Evolutionary conservation across 2,888 invertebrate genomes (phyloP).

Genomic region (Acrobeloides nanus): DNA sequence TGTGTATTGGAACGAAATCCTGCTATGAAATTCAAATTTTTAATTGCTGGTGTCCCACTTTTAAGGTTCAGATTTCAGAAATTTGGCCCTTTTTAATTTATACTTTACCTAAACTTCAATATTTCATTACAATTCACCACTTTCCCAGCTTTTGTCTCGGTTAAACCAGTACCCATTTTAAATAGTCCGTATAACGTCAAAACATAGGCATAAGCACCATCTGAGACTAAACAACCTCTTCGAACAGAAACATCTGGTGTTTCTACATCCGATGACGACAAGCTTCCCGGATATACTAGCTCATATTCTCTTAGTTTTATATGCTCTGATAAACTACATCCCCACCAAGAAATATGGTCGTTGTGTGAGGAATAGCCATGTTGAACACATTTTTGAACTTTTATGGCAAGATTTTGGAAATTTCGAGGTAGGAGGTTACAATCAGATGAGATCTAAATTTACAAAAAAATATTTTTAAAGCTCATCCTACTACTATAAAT

Average conservation of each 20-base stretch:
- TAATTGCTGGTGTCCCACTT: no score
- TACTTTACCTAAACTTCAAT: constrained; percentile 60
- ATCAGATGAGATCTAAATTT: constrained; percentile 26
- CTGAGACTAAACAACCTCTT: constrained; percentile 17
- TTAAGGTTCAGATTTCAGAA: no score
- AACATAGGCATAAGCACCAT: constrained; percentile 71
- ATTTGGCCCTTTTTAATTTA: no score
- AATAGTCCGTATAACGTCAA: constrained; percentile 72
- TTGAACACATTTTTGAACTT: no score
- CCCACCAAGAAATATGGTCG: no score
- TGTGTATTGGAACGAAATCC: no score
- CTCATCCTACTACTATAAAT: no score
- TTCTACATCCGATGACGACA: constrained; percentile 15
- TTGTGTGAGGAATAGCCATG: no score
- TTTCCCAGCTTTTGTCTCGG: constrained; percentile 83
- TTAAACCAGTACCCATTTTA: constrained; percentile 90
- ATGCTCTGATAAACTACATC: constrained; percentile 13
- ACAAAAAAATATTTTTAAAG: constrained; percentile 12
- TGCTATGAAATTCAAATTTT: no score
- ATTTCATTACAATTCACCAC: constrained; percentile 76
- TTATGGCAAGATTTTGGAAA: constrained; percentile 32
- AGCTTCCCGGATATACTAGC: constrained; percentile 19
- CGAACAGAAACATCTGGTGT: neutral
- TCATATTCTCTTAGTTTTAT: constrained; percentile 16
- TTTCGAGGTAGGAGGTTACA: constrained; percentile 37